Percentiles rank a stretch among this genome's conserved stretches.
These are phyloP conservation scores for Periophthalmus modestus DNA, from an alignment of 2,113 vertebrate species.

Conservation along the genomic window DNA sequence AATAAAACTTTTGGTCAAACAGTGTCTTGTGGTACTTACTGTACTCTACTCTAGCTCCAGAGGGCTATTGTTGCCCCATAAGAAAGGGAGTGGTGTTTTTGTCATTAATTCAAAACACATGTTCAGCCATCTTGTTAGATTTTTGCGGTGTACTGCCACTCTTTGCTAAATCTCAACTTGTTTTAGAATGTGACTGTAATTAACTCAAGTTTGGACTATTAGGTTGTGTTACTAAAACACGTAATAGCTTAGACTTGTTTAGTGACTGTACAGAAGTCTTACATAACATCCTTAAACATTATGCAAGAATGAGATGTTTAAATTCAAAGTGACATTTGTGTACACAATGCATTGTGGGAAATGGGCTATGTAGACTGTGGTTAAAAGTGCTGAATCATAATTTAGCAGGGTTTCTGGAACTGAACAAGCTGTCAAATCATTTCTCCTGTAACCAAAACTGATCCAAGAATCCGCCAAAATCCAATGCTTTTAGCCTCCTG, in stretches of 20 bases:
- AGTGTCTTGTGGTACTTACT: slow-evolving; percentile 12
- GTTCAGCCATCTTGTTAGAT: slow-evolving; percentile 32
- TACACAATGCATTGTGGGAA: slow-evolving; percentile 4
- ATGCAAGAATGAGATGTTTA: slow-evolving; percentile 3
- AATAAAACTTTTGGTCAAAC: slow-evolving; percentile 59
- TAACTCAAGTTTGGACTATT: background rate
- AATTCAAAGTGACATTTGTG: slow-evolving; percentile 4
- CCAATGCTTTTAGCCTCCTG: slow-evolving; percentile 20
- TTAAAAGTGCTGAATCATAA: slow-evolving; percentile 28
- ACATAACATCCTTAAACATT: background rate
- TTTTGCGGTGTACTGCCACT: slow-evolving; percentile 36
- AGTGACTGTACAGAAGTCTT: background rate
- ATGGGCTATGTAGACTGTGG: slow-evolving; percentile 10
- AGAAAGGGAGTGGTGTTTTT: slow-evolving; percentile 35
- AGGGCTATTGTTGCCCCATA: slow-evolving; percentile 17
- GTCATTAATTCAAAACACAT: slow-evolving; percentile 57
- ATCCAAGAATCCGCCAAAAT: slow-evolving; percentile 38
- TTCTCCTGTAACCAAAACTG: slow-evolving; percentile 45
- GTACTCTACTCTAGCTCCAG: slow-evolving; percentile 9
- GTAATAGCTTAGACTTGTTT: background rate
- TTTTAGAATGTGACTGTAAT: slow-evolving; percentile 14
- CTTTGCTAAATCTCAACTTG: slow-evolving; percentile 21
- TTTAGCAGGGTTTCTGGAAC: slow-evolving; percentile 40
- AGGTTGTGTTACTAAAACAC: background rate
- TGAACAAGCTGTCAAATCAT: slow-evolving; percentile 29